Base-by-base conservation (phyloP, 2,113 vertebrate species). In the Capreolus pygargus region DNA sequence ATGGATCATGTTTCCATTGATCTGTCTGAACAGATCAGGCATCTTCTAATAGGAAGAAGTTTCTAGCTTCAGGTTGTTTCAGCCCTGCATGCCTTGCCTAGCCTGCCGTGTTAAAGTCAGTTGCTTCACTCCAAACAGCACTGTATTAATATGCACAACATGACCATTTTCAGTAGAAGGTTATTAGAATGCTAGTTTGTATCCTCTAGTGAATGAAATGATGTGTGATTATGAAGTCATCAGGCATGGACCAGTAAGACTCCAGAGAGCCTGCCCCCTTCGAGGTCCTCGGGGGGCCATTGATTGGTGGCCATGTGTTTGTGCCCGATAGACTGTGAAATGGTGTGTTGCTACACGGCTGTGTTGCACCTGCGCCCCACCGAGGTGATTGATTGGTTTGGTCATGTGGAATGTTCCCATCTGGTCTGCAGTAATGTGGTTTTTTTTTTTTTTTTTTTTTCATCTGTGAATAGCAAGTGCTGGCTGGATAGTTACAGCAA, bases 341-440 rank as follows among this genome's bases (percentile, higher is more conserved):
- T 99, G 99, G 99, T 99, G 99, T 99, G 99, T 99, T 99, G 99
- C 99, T 99, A 99, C 99, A 99, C 99, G 99, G 99, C 99, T 99
- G 99, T 99, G 99, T 99, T 99, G 99, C 99, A 99, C 99, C 99
- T 99, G 99, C 99, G 99, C 99, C 99, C 99, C 99, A 99, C 99
- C 98, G 99, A 99, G 99, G 99, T 99, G 99, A 99, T 99, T 99
- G 99, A 99, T 99, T 99, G 99, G 99, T 99, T 99, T 99, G 99
- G 99, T 99, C 99, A 99, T 99, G 99, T 99, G 99, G 99, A 99
- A 99, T 99, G 99, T 99, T 99, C 99, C 99, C 99, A 99, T 99
- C 99, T 99, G 99, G 99, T 99, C 99, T 98, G 98, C 99, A 99
- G 99, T 99, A 99, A 99, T 99, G 99, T 99, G 99, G 98, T 98